phyloP scores from a whole-genome alignment of 2,113 vertebrate species.

The Eira barbara region DNA sequence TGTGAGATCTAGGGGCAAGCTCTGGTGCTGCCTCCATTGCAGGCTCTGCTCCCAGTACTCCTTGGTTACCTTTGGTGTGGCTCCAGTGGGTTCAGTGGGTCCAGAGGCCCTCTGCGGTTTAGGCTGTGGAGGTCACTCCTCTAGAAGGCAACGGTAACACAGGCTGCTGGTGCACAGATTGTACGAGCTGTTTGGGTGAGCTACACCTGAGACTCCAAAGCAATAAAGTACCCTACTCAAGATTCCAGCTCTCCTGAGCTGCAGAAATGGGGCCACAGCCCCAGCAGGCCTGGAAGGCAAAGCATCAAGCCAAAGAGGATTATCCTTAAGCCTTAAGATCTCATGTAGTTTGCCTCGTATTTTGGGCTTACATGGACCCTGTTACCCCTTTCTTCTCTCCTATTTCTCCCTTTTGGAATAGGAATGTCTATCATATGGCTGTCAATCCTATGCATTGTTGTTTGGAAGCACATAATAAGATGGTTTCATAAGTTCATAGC shows the following conservation, averaged over 20 bases:
- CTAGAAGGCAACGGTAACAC: not conserved
- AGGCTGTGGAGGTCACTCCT: not conserved
- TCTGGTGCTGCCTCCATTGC: not conserved
- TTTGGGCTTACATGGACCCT: not conserved
- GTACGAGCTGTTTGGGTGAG: not conserved
- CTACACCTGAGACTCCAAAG: not conserved
- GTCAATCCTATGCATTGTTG: not conserved
- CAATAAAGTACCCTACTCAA: not conserved
- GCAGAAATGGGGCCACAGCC: not conserved
- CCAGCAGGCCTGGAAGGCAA: not conserved
- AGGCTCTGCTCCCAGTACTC: not conserved
- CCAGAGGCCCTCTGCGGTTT: not conserved
- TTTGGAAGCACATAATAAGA: not conserved
- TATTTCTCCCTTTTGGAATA: not conserved
- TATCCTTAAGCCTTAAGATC: not conserved
- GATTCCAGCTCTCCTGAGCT: not conserved
- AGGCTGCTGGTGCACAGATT: not conserved
- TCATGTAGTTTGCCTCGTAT: not conserved
- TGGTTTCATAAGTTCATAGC: not conserved
- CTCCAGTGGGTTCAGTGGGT: not conserved
- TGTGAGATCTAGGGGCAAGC: not conserved
- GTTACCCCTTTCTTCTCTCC: not conserved
- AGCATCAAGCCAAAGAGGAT: not conserved
- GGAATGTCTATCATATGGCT: not conserved
- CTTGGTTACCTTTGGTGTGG: not conserved